These are phyloP conservation scores for Acanthopleura granulata DNA, from an alignment of 2,888 invertebrate species.

Conservation along the genomic window DNA sequence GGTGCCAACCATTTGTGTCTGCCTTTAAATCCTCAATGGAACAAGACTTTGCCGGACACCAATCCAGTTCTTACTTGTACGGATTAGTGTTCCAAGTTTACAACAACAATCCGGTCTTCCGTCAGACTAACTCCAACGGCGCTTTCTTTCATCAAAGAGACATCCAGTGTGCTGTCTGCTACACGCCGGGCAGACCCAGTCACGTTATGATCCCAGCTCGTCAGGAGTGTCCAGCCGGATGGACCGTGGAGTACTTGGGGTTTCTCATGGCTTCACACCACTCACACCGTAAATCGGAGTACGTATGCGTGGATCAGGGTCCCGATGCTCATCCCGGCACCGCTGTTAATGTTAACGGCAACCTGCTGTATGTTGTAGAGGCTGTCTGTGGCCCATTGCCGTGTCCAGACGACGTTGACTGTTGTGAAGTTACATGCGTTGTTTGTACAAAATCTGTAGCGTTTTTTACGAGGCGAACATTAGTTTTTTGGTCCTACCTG, in stretches of 20 bases:
- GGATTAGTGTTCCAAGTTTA: not conserved
- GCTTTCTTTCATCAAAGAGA: not conserved
- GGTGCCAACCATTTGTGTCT: not conserved
- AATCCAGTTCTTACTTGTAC: not conserved
- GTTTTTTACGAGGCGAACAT: too few species aligned
- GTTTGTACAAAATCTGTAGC: slow-evolving; percentile 7
- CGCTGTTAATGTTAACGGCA: not conserved
- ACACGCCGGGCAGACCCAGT: not conserved
- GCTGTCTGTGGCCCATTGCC: not conserved
- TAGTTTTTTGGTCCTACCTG: too few species aligned
- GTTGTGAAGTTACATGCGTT: not conserved
- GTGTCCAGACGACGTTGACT: not conserved
- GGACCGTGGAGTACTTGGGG: not conserved
- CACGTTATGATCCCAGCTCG: slow-evolving; percentile 1
- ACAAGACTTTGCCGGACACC: not conserved
- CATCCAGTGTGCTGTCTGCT: not conserved
- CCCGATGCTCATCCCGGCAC: not conserved
- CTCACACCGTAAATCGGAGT: not conserved
- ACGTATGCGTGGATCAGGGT: not conserved
- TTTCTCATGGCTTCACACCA: slow-evolving; percentile 3
- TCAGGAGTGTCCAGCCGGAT: not conserved
- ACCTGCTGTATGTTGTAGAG: slow-evolving; percentile 1
- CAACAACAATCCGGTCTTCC: not conserved
- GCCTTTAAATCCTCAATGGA: not conserved
- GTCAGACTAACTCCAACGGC: not conserved